These are phyloP conservation scores for Harpagifer antarcticus DNA, from an alignment of 2,797 vertebrate species.

Conservation along the genomic window DNA sequence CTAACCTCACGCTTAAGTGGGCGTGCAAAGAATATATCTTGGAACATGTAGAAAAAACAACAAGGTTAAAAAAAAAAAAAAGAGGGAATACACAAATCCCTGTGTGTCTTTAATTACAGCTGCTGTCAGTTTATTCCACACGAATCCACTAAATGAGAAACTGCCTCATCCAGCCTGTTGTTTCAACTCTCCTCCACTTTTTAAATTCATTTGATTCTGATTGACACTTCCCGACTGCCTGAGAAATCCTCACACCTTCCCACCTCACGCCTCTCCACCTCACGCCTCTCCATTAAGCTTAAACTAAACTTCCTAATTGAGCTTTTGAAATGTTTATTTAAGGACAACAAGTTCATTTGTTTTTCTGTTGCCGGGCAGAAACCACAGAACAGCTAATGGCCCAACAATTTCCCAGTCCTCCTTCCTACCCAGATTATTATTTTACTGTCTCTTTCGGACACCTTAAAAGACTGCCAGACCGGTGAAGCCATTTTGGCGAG, in stretches of 20 bases:
- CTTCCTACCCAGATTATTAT: too few relatives aligned
- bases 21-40: constrained; percentile 72
- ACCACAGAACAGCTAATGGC: constrained; percentile 55
- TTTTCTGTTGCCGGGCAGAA: constrained; percentile 52
- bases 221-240: constrained; percentile 27
- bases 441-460: too few relatives aligned
- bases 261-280: constrained; percentile 22
- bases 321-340: constrained; percentile 34
- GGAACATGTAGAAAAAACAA: constrained; percentile 61
- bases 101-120: constrained; percentile 66
- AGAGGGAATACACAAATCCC: constrained; percentile 43
- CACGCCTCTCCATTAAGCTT: constrained; percentile 25
- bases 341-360: constrained; percentile 40
- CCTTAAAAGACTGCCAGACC: too few relatives aligned
- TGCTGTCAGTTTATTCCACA: constrained; percentile 53
- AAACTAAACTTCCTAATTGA: constrained; percentile 48
- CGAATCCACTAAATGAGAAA: constrained; percentile 45
- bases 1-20: constrained; percentile 78
- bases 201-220: constrained; percentile 43
- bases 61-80: constrained; percentile 39
- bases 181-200: constrained; percentile 27
- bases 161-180: constrained; percentile 32
- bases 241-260: constrained; percentile 35
- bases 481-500: too few relatives aligned
- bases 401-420: constrained; percentile 77